These are phyloP conservation scores for Stigmatopora argus DNA, from an alignment of 2,113 vertebrate species.

Conservation along the genomic window DNA sequence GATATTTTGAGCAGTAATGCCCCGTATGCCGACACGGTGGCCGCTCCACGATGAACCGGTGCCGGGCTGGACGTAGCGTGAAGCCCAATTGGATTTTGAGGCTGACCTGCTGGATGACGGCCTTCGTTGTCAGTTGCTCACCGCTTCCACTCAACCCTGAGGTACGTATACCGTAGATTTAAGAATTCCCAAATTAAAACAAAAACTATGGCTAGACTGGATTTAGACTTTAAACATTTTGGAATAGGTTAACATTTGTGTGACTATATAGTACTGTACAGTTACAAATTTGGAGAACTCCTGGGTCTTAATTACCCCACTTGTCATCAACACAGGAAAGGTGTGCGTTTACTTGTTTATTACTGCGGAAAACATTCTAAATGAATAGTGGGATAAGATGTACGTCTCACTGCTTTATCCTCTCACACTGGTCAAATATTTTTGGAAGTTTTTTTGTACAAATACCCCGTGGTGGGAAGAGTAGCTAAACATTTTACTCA, in stretches of 20 bases:
- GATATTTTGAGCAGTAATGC: constrained; percentile 3
- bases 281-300: neutral
- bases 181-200: too few species aligned
- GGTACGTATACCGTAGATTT: constrained; percentile 29
- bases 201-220: too few species aligned
- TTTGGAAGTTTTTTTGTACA: too few species aligned
- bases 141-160: constrained; percentile 38
- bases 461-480: too few species aligned
- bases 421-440: too few species aligned
- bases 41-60: constrained; percentile 32
- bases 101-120: constrained; percentile 13
- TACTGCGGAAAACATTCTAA: neutral
- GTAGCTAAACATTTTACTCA: too few species aligned
- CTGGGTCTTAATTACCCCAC: neutral
- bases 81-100: constrained; percentile 32
- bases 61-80: constrained; percentile 6
- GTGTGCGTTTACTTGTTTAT: neutral
- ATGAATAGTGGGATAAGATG: too few species aligned
- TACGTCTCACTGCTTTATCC: too few species aligned
- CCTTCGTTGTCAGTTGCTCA: constrained; percentile 1
- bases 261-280: neutral
- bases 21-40: neutral
- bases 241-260: neutral
- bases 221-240: too few species aligned
- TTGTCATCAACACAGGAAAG: neutral